These are phyloP conservation scores for Hoplostethus mediterraneus DNA, from an alignment of 2,797 vertebrate genomes.

Conservation along the genomic window DNA sequence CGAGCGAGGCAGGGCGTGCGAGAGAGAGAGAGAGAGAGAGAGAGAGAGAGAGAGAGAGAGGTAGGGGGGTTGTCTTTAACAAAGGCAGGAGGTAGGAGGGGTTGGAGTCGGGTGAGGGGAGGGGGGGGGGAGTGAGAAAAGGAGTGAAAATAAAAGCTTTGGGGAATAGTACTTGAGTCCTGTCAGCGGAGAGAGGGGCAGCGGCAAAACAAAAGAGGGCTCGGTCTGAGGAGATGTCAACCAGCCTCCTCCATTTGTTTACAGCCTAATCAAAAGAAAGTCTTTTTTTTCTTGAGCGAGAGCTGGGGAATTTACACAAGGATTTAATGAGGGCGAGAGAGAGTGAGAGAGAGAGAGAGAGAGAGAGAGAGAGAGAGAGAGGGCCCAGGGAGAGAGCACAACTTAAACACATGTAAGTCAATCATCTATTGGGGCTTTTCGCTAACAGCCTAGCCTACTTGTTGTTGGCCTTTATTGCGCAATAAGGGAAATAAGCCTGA, in stretches of 20 bases:
- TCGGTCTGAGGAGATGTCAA: constrained; percentile 80
- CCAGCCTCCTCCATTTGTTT: constrained; percentile 75
- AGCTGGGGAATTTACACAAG: constrained; percentile 66
- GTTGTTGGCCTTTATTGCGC: constrained; percentile 36
- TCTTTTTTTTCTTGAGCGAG: constrained; percentile 42
- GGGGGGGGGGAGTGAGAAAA: constrained; percentile 11
- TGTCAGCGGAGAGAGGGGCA: constrained; percentile 62
- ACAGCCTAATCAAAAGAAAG: constrained; percentile 73
- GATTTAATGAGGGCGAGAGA: constrained; percentile 57
- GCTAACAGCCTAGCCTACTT: constrained; percentile 44
- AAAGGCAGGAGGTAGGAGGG: constrained; percentile 79
- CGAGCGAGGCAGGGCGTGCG: constrained; percentile 58
- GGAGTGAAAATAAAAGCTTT: constrained; percentile 80
- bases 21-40: constrained; percentile 61
- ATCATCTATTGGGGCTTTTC: constrained; percentile 49
- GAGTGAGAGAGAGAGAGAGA: too few relatives aligned
- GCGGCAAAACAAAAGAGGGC: constrained; percentile 80
- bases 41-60: constrained; percentile 61
- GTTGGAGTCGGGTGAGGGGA: constrained; percentile 64
- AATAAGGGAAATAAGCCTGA: constrained; percentile 26
- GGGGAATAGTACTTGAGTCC: constrained; percentile 79
- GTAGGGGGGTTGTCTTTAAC: constrained; percentile 83
- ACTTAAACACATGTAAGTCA: constrained; percentile 72
- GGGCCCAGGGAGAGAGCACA: constrained; percentile 34
- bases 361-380: too few relatives aligned